Evolutionary conservation across 2,797 vertebrate species (phyloP).

Genomic region (Lepus townsendii): DNA sequence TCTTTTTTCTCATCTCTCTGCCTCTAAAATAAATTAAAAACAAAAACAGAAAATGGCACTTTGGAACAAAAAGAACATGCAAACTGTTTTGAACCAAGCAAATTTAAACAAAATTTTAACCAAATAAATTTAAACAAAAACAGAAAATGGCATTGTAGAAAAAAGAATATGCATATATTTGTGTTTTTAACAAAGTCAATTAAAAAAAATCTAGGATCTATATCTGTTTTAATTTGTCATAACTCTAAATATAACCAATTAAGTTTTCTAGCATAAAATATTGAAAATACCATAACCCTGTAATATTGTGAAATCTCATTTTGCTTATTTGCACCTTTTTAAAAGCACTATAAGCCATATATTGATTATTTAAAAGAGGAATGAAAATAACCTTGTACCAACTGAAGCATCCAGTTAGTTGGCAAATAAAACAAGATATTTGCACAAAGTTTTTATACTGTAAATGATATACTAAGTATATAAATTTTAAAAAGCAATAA

Average conservation of each 20-base stretch:
- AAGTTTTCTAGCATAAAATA: slow-evolving; percentile 53
- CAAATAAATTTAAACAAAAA: too few relatives aligned
- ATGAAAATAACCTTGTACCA: slow-evolving; percentile 52
- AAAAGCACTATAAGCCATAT: slow-evolving; percentile 61
- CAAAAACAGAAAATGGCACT: too few relatives aligned
- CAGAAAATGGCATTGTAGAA: too few relatives aligned
- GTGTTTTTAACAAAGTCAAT: not conserved
- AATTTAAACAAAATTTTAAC: too few relatives aligned
- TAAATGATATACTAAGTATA: not conserved
- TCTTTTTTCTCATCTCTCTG: too few relatives aligned
- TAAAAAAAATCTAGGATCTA: not conserved
- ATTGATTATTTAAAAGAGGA: slow-evolving; percentile 70
- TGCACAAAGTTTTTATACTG: not conserved
- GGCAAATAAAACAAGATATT: not conserved
- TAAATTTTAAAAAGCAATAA: not conserved
- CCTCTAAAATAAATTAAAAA: too few relatives aligned
- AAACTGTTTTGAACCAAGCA: too few relatives aligned
- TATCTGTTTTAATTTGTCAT: slow-evolving; percentile 9
- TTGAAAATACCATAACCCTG: slow-evolving; percentile 36
- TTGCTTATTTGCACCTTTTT: slow-evolving; percentile 52
- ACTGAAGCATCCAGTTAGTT: slow-evolving; percentile 9
- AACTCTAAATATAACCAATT: slow-evolving; percentile 6
- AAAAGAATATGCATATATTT: not conserved
- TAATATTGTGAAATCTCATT: slow-evolving; percentile 63
- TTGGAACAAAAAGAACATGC: too few relatives aligned